phyloP scores from a whole-genome alignment of 2,113 vertebrate species.

The Manacus vitellinus region DNA sequence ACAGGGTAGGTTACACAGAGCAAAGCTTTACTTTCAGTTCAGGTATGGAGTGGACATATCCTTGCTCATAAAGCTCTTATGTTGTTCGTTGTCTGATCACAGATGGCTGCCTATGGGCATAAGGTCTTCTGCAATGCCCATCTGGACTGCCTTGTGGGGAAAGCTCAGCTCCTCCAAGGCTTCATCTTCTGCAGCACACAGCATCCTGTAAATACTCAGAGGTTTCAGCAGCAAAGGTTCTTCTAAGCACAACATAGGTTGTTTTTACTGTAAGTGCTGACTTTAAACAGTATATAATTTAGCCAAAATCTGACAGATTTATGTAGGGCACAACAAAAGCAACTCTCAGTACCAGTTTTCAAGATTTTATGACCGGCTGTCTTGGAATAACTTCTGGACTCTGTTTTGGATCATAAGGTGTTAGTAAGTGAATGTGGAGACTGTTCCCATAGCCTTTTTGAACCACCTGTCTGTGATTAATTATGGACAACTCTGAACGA shows the following conservation, averaged over 20 bases:
- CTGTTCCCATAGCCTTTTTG: slow-evolving; percentile 14
- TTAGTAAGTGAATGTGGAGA: slow-evolving; percentile 35
- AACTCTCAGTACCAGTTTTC: slow-evolving; percentile 37
- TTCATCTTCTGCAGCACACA: background rate
- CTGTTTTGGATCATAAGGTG: slow-evolving; percentile 48
- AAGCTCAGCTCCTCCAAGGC: background rate
- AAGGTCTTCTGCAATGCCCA: background rate
- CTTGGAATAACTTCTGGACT: slow-evolving; percentile 45
- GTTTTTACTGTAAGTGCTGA: slow-evolving; percentile 15
- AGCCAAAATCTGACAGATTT: slow-evolving; percentile 25
- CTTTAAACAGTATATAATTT: slow-evolving; percentile 51
- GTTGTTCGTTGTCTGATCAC: background rate
- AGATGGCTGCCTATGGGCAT: background rate
- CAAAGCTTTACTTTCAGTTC: background rate
- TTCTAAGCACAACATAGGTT: slow-evolving; percentile 6
- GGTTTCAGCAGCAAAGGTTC: background rate
- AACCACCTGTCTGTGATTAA: slow-evolving; percentile 62
- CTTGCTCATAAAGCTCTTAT: background rate
- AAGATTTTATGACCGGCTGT: slow-evolving; percentile 20
- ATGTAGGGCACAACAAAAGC: slow-evolving; percentile 31
- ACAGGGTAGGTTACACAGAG: background rate
- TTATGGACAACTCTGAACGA: slow-evolving; percentile 20
- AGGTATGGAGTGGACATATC: background rate
- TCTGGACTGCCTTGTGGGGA: background rate
- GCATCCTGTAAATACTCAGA: background rate